Percentiles rank a stretch among this genome's conserved stretches.
These are phyloP conservation scores for Bradypus variegatus DNA, from an alignment of 2,797 vertebrate genomes.

Conservation along the genomic window DNA sequence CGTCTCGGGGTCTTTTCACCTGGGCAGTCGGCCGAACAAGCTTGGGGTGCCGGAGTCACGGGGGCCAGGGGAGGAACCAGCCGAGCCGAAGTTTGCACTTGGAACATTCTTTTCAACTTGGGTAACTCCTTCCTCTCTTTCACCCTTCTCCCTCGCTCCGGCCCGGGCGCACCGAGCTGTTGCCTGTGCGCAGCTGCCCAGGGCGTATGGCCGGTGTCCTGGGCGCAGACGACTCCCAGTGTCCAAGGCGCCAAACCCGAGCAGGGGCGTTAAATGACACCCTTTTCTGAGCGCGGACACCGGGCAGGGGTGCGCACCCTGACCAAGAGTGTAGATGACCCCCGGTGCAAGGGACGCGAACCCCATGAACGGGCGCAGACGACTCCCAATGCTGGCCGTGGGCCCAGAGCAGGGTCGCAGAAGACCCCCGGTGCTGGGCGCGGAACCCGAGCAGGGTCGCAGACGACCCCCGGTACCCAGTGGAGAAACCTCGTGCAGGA, in stretches of 20 bases:
- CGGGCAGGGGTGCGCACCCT: not conserved
- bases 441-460: not conserved
- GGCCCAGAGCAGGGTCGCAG: not conserved
- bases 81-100: slow-evolving; percentile 38
- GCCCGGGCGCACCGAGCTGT: not conserved
- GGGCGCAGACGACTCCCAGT: too few relatives aligned
- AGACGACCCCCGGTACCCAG: too few relatives aligned
- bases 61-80: not conserved
- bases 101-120: slow-evolving; percentile 33
- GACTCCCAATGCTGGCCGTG: not conserved
- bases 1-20: slow-evolving; percentile 23
- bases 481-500: not conserved
- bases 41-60: not conserved
- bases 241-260: too few relatives aligned
- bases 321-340: not conserved
- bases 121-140: not conserved
- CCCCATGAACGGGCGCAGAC: not conserved
- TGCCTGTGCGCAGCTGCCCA: not conserved
- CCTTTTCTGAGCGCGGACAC: too few relatives aligned
- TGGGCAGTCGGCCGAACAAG: not conserved
- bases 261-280: too few relatives aligned
- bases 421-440: not conserved
- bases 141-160: not conserved
- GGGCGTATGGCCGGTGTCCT: not conserved
- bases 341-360: not conserved